Evolutionary conservation across 2,113 vertebrate genomes (phyloP), one percentile per base, ranked within the genome.

Genomic region (Gymnobelideus leadbeateri): DNA sequence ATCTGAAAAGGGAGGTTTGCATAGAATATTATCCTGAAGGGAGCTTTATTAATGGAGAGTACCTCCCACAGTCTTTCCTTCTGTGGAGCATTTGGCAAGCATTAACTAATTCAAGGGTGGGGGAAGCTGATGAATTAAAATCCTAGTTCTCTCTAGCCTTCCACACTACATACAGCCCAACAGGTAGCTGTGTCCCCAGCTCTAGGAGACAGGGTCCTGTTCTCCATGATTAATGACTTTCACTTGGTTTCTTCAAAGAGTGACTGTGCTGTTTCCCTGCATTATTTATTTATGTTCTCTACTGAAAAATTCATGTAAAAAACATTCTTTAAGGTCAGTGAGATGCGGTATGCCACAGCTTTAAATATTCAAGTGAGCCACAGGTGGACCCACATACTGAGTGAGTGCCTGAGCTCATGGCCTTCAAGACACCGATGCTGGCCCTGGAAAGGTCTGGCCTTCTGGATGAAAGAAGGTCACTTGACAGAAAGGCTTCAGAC

Each of bases 221-320:
- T 96, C 95, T 96, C 96, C 96, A 51, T 97, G 98, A 98, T 97
- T 97, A 97, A 98, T 96, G 96, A 97, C 94, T 97, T 98, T 96
- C 68, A 92, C 97, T 97, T 97, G 96, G 93, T 94, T 97, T 97
- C 97, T 97, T 96, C 96, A 97, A 97, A 97, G 95, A 97, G 57
- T 57, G 95, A 90, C 96, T 97, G 51, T 92, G 93, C 91, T 97
- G 92, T 96, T 92, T 90, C 97, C 97, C n/a, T 91, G 95, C 96
- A 94, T 98, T 97, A 98, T 95, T 98, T 97, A 98, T 98, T 98
- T 98, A 98, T 98, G 97, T 97, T 97, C 97, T 91, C 97, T 96
- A 91, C 96, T 97, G 95, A 98, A 98, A 98, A 95, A 96, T 97
- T 98, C 89, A 97, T 98, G 96, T 96, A 92, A 96, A 96, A 98